Evolutionary conservation across 1,140 invertebrate genomes (phyloP).

Genomic region (Neodiprion lecontei): DNA sequence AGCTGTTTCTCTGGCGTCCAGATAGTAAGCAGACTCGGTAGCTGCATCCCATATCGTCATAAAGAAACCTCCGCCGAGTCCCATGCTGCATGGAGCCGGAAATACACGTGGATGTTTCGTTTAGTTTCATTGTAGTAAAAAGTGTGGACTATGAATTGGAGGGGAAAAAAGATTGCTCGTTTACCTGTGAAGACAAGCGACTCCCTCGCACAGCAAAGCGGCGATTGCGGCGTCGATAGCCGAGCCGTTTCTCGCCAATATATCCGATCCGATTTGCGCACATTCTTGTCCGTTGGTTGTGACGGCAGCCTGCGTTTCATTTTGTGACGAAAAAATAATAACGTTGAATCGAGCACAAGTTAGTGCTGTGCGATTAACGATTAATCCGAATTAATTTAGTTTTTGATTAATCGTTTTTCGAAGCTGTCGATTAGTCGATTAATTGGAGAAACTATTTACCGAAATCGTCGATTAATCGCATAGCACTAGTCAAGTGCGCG

Average conservation of each 20-base stretch:
- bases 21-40: constrained; percentile 53
- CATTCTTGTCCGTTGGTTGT: constrained; percentile 54
- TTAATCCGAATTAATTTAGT: constrained; percentile 29
- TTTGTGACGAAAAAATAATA: not conserved
- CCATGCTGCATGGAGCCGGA: constrained; percentile 62
- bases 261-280: constrained; percentile 54
- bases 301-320: constrained; percentile 43
- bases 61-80: constrained; percentile 84
- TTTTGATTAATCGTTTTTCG: constrained; percentile 30
- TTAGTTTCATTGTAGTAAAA: not conserved
- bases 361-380: constrained; percentile 25
- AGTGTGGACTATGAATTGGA: not conserved
- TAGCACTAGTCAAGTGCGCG: too few relatives aligned
- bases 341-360: constrained; percentile 2
- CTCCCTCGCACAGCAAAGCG: constrained; percentile 81
- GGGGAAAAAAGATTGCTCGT: not conserved
- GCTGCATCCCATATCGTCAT: constrained; percentile 76
- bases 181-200: constrained; percentile 78
- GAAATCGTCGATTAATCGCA: too few relatives aligned
- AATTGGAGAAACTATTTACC: too few relatives aligned
- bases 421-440: not conserved
- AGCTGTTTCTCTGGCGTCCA: constrained; percentile 77
- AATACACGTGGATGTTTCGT: not conserved
- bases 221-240: constrained; percentile 87
- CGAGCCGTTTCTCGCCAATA: constrained; percentile 73